Evolutionary conservation across 2,888 invertebrate genomes (phyloP).

Genomic region (Drosophila anceps): DNA sequence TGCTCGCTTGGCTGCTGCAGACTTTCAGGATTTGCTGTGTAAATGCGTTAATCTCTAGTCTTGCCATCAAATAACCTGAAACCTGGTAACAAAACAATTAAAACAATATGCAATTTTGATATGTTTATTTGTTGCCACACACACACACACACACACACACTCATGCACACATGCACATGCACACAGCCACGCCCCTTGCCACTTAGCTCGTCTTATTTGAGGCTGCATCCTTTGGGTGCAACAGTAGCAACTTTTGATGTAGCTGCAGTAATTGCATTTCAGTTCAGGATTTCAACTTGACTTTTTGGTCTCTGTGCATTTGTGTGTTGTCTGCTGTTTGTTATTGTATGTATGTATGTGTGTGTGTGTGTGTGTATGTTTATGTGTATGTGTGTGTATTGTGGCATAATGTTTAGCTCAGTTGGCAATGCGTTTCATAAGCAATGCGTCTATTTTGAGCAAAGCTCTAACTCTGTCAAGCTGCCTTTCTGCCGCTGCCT

Average conservation of each 20-base stretch:
- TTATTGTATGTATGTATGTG: background rate
- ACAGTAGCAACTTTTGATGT: conserved; percentile 36
- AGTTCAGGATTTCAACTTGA: conserved; percentile 47
- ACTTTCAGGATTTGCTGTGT: conserved; percentile 71
- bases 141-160: background rate
- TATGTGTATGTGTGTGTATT: conserved; percentile 4
- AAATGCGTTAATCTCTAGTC: conserved; percentile 80
- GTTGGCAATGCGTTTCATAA: conserved; percentile 49
- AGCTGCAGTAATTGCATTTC: conserved; percentile 71
- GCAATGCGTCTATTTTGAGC: conserved; percentile 26
- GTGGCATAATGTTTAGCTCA: conserved; percentile 50
- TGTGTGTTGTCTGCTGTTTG: conserved; percentile 5
- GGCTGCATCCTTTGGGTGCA: conserved; percentile 40
- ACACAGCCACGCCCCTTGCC: conserved; percentile 6
- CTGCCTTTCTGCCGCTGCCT: background rate
- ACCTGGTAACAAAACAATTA: conserved; percentile 79
- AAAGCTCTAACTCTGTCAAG: background rate
- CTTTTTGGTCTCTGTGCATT: conserved; percentile 31
- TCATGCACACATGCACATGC: background rate
- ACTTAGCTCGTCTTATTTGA: conserved; percentile 26
- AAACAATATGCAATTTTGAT: conserved; percentile 80
- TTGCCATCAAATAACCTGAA: conserved; percentile 75
- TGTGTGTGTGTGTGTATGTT: conserved; percentile 1
- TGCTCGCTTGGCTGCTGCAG: conserved; percentile 15
- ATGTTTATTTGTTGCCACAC: conserved; percentile 73